Percentiles rank a stretch among this genome's conserved stretches.
Conservation (phyloP, 2,888 invertebrate species). For the Leptinotarsa rubiginosa region DNA sequence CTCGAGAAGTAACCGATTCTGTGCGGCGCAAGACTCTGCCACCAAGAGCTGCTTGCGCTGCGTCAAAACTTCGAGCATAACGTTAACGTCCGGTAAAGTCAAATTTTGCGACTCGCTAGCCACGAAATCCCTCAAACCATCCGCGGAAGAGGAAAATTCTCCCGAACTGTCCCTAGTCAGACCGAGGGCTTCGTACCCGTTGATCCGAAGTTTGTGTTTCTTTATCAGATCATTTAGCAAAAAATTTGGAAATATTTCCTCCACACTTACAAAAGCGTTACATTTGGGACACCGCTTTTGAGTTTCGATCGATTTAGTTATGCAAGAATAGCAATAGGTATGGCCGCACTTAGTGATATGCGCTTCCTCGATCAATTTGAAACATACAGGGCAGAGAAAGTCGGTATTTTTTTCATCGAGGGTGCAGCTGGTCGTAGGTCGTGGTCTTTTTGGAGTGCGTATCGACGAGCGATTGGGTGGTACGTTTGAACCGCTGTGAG, state of each 20-base stretch:
- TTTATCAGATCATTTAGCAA: slow-evolving; percentile 84
- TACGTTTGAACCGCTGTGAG: slow-evolving; percentile 63
- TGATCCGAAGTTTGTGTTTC: slow-evolving; percentile 73
- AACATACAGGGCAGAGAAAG: slow-evolving; percentile 85
- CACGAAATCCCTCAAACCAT: slow-evolving; percentile 73
- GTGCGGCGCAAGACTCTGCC: slow-evolving; percentile 82
- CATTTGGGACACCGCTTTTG: slow-evolving; percentile 86
- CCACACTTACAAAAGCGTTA: slow-evolving; percentile 76
- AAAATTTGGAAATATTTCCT: slow-evolving; percentile 88
- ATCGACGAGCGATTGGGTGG: slow-evolving; percentile 64
- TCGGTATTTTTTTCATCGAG: slow-evolving; percentile 77
- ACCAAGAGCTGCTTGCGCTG: slow-evolving; percentile 84
- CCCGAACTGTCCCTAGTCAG: slow-evolving; percentile 63
- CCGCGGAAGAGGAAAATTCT: slow-evolving; percentile 66
- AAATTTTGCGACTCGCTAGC: slow-evolving; percentile 78
- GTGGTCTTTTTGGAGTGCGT: slow-evolving; percentile 68
- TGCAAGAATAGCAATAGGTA: slow-evolving; percentile 89
- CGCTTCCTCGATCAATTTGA: slow-evolving; percentile 89
- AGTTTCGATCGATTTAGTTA: slow-evolving; percentile 75
- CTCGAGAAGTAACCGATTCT: slow-evolving; percentile 85
- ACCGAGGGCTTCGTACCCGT: slow-evolving; percentile 66
- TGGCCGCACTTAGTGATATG: slow-evolving; percentile 94
- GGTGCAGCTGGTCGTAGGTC: slow-evolving; percentile 69
- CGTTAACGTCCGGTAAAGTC: slow-evolving; percentile 82
- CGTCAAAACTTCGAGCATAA: slow-evolving; percentile 82